Conservation (phyloP, 2,113 vertebrate species). For the Paraplagusia blochii region DNA sequence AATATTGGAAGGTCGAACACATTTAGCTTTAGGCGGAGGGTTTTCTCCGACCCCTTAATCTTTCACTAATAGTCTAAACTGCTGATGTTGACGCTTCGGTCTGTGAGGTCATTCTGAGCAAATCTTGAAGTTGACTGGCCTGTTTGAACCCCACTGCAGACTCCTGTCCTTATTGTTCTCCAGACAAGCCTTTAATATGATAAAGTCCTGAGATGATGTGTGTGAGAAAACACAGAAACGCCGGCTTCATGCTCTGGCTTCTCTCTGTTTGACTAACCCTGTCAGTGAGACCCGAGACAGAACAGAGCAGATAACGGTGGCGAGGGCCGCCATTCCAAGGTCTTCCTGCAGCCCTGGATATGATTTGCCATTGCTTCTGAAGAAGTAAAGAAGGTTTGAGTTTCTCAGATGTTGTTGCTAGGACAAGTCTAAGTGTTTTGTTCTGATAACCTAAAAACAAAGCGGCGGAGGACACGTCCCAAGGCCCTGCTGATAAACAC, state of each 20-base stretch:
- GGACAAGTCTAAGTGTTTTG: constrained; percentile 61
- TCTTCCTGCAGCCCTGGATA: constrained; percentile 60
- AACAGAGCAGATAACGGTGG: constrained; percentile 62
- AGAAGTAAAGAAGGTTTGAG: constrained; percentile 60
- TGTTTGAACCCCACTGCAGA: constrained; percentile 27
- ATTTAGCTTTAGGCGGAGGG: too few relatives aligned
- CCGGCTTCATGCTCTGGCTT: constrained; percentile 67
- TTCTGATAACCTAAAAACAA: constrained; percentile 65
- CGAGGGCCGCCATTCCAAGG: constrained; percentile 53
- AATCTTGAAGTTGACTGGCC: constrained; percentile 30
- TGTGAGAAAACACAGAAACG: constrained; percentile 60
- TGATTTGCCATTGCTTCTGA: constrained; percentile 58
- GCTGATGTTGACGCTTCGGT: constrained; percentile 34
- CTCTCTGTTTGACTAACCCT: constrained; percentile 60
- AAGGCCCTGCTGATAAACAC: constrained; percentile 54
- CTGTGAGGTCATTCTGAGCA: constrained; percentile 45
- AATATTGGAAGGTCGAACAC: too few relatives aligned
- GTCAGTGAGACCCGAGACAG: constrained; percentile 61
- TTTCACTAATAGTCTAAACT: constrained; percentile 36
- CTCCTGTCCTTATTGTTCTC: constrained; percentile 36
- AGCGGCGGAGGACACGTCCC: constrained; percentile 32
- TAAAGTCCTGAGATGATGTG: constrained; percentile 64
- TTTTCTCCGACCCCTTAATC: constrained; percentile 36
- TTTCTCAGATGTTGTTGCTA: constrained; percentile 41
- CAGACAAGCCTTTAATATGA: constrained; percentile 58